Base-by-base conservation (phyloP, 2,113 vertebrate species). In the Stigmatopora nigra region DNA sequence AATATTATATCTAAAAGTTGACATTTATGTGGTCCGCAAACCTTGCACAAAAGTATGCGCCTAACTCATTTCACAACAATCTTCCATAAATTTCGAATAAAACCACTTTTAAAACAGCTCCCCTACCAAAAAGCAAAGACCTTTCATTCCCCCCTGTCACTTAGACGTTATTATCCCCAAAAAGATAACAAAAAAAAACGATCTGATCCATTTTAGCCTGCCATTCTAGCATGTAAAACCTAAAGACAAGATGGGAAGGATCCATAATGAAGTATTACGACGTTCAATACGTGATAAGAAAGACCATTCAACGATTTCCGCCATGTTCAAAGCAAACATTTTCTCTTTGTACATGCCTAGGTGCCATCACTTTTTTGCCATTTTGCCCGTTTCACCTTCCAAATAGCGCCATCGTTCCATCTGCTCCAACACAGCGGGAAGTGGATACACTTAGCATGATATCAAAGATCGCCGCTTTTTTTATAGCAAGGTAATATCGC, bases 401-500 rank as follows among this genome's bases (percentile, higher is more conserved):
- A 45, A 45, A 16, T 35, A 81, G 69, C 17, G 62, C 57, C 65
- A 64, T 52, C 45, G 31, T 71, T 77, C 75, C 66, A 77, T 82
- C 68, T 75, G 75, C 48, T 66, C 75, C 65, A 67, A 66, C 77
- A 69, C 77, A 60, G 63, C 67, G 75, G 66, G 67, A 79, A 69
- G 57, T 69, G 65, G 75, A 79, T 73, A 35, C n/a, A 62, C 75
- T 73, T 78, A 79, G 69, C 75, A 73, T 77, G 75, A 76, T 79
- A 75, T 74, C 65, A 71, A 68, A 78, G 75, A 75, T 75, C 63
- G 76, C 52, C 38, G 20, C 56, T 72, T 61, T 71, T 71, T 82
- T 86, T 78, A 79, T 75, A 64, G 70, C 73, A 70, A 52, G 60
- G 31, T 67, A 74, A 70, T 76, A 75, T 72, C 59, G 64, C 64